A percentile compares a stretch with the other conserved stretches of the same genome.
Conservation (phyloP, 2,797 vertebrate genomes). For the Rhodeus uyekii region DNA sequence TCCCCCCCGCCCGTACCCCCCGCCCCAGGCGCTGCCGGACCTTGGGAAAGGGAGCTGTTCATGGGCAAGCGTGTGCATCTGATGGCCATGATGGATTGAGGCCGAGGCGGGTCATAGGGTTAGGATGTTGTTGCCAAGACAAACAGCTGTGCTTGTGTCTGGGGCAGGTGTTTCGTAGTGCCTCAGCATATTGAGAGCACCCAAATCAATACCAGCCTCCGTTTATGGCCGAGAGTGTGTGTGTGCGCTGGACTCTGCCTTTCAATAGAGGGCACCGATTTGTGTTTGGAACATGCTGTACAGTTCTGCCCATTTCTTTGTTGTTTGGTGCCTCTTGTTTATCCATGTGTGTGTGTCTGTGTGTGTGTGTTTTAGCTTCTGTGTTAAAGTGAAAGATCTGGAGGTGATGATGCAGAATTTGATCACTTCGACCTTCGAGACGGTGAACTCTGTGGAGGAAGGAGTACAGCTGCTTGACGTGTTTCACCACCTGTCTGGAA, state of each 20-base stretch:
- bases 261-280: conserved; percentile 19
- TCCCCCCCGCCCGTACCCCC: not conserved
- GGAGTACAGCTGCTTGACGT: conserved; percentile 81
- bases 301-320: conserved; percentile 15
- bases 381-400: conserved; percentile 71
- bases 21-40: conserved; percentile 24
- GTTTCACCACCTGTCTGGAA: conserved; percentile 77
- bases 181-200: conserved; percentile 73
- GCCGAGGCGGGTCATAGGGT: conserved; percentile 70
- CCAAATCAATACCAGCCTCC: conserved; percentile 69
- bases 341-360: conserved; percentile 41
- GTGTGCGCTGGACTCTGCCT: conserved; percentile 28
- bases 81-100: conserved; percentile 75
- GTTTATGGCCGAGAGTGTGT: conserved; percentile 48
- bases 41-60: conserved; percentile 18
- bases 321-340: conserved; percentile 26
- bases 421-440: conserved; percentile 79
- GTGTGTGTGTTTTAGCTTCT: conserved; percentile 74
- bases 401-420: conserved; percentile 82
- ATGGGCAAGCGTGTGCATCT: conserved; percentile 33
- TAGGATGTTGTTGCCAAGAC: conserved; percentile 72
- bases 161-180: conserved; percentile 71
- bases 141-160: conserved; percentile 76
- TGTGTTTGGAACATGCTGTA: conserved; percentile 29
- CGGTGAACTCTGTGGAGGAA: conserved; percentile 75